Percentiles rank a stretch among this genome's conserved stretches.
Conservation (phyloP, 2,888 invertebrate species). For the Eumerus sabulonum region DNA sequence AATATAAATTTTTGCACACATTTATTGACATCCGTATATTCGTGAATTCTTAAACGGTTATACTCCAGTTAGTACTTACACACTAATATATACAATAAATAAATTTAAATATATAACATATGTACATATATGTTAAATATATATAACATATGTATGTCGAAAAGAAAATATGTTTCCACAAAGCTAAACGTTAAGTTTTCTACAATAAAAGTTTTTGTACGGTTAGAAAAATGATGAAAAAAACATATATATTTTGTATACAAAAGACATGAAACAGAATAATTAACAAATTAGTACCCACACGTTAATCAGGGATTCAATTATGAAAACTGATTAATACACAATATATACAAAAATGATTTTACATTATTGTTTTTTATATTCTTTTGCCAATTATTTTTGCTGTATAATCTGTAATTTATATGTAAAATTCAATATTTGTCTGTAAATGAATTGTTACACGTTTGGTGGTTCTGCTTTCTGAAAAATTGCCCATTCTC, state of each 20-base stretch:
- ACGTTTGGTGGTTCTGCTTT: background rate
- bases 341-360: slow-evolving; percentile 4
- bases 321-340: slow-evolving; percentile 20
- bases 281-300: slow-evolving; percentile 31
- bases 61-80: slow-evolving; percentile 12
- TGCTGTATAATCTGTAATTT: too few relatives aligned
- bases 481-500: too few relatives aligned
- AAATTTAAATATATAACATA: slow-evolving; percentile 8
- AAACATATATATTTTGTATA: slow-evolving; percentile 67
- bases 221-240: background rate
- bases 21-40: slow-evolving; percentile 1
- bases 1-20: slow-evolving; percentile 44
- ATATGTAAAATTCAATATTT: background rate
- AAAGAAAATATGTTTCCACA: slow-evolving; percentile 14
- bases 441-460: background rate
- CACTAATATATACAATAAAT: slow-evolving; percentile 1
- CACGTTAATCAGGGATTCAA: slow-evolving; percentile 37
- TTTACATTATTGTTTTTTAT: slow-evolving; percentile 25
- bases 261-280: slow-evolving; percentile 52
- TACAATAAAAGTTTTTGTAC: too few relatives aligned
- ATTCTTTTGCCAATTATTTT: background rate
- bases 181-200: too few relatives aligned
- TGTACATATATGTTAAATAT: slow-evolving; percentile 61
- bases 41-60: too few relatives aligned
- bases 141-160: too few relatives aligned